Conservation (phyloP, 2,797 vertebrate genomes). For the Coranthus polyacanthus region DNA sequence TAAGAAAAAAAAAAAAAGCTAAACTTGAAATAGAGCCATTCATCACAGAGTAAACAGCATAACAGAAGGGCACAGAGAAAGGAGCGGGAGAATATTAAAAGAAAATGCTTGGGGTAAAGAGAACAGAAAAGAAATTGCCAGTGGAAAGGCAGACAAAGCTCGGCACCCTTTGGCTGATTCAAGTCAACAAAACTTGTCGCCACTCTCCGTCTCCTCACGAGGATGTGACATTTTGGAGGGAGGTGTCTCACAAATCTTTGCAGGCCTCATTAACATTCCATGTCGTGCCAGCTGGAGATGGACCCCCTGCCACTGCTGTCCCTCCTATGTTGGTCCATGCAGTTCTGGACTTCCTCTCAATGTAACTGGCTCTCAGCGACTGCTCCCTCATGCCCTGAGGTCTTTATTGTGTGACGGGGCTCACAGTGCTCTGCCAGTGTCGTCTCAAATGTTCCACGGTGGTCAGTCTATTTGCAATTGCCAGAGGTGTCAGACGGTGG, state of each 20-base stretch:
- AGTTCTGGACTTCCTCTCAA: slow-evolving; percentile 39
- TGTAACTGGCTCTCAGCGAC: slow-evolving; percentile 27
- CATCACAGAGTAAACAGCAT: slow-evolving; percentile 79
- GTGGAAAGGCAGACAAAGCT: slow-evolving; percentile 62
- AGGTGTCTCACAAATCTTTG: slow-evolving; percentile 51
- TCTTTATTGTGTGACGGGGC: slow-evolving; percentile 70
- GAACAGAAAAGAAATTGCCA: slow-evolving; percentile 50
- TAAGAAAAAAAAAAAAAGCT: slow-evolving; percentile 52
- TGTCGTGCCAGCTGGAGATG: slow-evolving; percentile 55
- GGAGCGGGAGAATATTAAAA: slow-evolving; percentile 55
- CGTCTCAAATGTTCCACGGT: slow-evolving; percentile 74
- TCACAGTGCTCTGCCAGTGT: slow-evolving; percentile 66
- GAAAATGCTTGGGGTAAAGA: slow-evolving; percentile 37
- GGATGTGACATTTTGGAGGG: slow-evolving; percentile 72
- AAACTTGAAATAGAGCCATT: slow-evolving; percentile 85
- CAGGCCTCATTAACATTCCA: slow-evolving; percentile 74
- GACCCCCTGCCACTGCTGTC: slow-evolving; percentile 36
- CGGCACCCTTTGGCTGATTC: slow-evolving; percentile 54
- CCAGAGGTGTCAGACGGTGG: slow-evolving; percentile 65
- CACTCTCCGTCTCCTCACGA: slow-evolving; percentile 52
- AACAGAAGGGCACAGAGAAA: slow-evolving; percentile 49
- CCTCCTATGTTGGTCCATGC: slow-evolving; percentile 41
- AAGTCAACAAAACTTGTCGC: slow-evolving; percentile 40
- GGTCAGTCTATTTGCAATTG: slow-evolving; percentile 73
- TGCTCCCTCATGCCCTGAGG: slow-evolving; percentile 35